These are phyloP conservation scores for Holacanthus passer DNA, from an alignment of 2,113 vertebrate genomes.

Conservation along the genomic window DNA sequence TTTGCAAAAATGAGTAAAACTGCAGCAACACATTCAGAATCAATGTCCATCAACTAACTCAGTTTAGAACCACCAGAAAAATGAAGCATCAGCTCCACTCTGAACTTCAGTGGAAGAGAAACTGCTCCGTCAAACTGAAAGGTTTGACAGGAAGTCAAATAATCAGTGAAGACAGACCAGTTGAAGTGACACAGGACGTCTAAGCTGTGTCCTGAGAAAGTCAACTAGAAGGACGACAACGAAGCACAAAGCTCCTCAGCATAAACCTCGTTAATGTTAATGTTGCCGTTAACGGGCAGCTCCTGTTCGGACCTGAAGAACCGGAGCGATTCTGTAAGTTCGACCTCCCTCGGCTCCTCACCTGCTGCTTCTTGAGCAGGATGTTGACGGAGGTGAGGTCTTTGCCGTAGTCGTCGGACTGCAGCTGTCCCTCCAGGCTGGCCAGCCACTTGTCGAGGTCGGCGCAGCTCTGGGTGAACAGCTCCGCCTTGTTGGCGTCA, in stretches of 20 bases:
- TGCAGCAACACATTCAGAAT: neutral
- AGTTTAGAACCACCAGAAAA: no score
- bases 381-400: conserved; percentile 98
- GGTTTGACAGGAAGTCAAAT: neutral
- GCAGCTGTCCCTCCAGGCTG: conserved; percentile 93
- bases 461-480: conserved; percentile 97
- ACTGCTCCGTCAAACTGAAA: conserved; percentile 2
- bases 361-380: conserved; percentile 97
- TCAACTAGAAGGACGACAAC: no score
- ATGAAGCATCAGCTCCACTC: neutral
- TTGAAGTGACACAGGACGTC: no score
- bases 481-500: conserved; percentile 96
- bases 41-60: neutral
- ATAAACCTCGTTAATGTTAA: no score
- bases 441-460: conserved; percentile 96
- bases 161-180: no score
- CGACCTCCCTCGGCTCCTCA: no score
- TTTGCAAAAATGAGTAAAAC: neutral
- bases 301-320: no score
- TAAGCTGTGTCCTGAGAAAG: no score
- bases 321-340: no score
- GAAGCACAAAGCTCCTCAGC: no score
- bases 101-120: neutral
- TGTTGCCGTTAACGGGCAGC: no score
- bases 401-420: conserved; percentile 96